Base-by-base conservation (phyloP, 2,888 invertebrate species). In the Hipparchia semele region DNA sequence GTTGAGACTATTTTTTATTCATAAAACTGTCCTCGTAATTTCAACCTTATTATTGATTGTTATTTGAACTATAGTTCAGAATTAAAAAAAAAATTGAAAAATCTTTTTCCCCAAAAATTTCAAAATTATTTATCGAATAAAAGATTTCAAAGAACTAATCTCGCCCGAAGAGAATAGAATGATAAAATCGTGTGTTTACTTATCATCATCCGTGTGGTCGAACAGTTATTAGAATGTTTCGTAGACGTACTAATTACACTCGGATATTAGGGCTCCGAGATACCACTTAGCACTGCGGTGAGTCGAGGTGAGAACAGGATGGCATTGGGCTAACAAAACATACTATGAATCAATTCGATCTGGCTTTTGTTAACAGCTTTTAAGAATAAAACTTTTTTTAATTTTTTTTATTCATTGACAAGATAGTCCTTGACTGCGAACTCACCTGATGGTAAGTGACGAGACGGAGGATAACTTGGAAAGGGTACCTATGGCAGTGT, bases 221-320 rank as follows among this genome's bases (percentile, higher is more conserved):
- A 39, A n/a, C 23, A 39, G 69, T 54, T 66, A 72, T 75, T 73
- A 71, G 73, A 68, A 66, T 58, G 60, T 73, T 62, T 62, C 69
- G 45, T 73, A 56, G 67, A 73, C 67, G 61, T 71, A 75, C 75
- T 75, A 75, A 75, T 73, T 73, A 71, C 13, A 23, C 45, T 45
- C 23, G 71, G 66, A 73, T 39, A 39, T 73, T 73, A 75, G 62
- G 54, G 39, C 46, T 70, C 54, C 64, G 66, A 64, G 65, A 33
- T 58, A 68, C 74, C 76, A 75, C 76, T 78, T 78, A 77, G 76
- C 77, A 65, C 71, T 64, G 65, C 58, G 68, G 56, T 54, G 23
- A 66, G 66, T 53, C 6, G 53, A 74, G 73, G 74, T 75, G 77
- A 74, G 76, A 75, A 76, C 68, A 69, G 68, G 46, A 65, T 51